These are phyloP conservation scores for Neopipo cinnamomea DNA, from an alignment of 2,113 vertebrate genomes.

Conservation along the genomic window DNA sequence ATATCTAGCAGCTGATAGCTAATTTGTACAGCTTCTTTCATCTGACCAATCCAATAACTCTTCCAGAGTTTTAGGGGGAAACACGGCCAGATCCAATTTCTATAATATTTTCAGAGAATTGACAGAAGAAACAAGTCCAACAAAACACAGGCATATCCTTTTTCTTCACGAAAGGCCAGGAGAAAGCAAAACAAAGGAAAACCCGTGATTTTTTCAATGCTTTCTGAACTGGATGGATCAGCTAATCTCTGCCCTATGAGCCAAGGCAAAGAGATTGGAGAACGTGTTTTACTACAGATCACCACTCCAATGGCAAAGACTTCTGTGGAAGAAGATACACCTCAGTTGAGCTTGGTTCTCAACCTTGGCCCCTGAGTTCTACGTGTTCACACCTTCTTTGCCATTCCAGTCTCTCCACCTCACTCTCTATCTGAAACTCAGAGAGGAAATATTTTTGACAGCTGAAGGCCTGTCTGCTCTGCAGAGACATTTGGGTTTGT, in stretches of 20 bases:
- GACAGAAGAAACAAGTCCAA: not conserved
- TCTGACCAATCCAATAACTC: not conserved
- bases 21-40: conserved; percentile 9
- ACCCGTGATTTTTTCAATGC: not conserved
- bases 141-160: not conserved
- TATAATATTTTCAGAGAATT: not conserved
- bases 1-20: conserved; percentile 3
- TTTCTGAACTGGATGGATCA: not conserved
- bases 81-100: not conserved
- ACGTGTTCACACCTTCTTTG: not conserved
- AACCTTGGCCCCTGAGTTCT: not conserved
- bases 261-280: not conserved
- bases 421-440: not conserved
- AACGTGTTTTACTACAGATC: not conserved
- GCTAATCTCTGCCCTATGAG: not conserved
- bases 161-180: not conserved
- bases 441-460: not conserved
- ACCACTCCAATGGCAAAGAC: not conserved
- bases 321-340: not conserved
- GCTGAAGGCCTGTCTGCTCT: not conserved
- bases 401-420: not conserved
- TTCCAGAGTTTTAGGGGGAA: not conserved
- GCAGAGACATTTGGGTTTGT: not conserved
- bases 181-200: not conserved
- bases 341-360: not conserved